phyloP scores from a whole-genome alignment of 2,888 invertebrate species.

The Pseudoips prasinana region DNA sequence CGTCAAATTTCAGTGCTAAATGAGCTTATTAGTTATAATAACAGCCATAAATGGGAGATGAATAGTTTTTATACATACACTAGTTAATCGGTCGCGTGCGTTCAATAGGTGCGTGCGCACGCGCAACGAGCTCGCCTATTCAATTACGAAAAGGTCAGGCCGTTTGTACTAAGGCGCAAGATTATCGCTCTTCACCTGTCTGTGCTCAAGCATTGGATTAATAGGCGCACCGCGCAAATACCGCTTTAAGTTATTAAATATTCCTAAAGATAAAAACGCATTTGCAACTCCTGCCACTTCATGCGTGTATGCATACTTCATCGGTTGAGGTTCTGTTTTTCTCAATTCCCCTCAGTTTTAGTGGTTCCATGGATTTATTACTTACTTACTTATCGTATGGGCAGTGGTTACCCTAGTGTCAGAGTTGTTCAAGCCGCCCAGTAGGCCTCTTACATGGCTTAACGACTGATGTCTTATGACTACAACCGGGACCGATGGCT shows the following conservation, averaged over 20 bases:
- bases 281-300: slow-evolving; percentile 19
- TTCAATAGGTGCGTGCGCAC: slow-evolving; percentile 63
- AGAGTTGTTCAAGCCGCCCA: no score
- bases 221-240: slow-evolving; percentile 34
- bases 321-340: slow-evolving; percentile 21
- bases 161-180: slow-evolving; percentile 66
- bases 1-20: no score
- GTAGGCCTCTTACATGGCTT: no score
- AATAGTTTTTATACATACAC: slow-evolving; percentile 31
- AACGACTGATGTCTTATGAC: no score
- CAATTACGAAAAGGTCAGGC: slow-evolving; percentile 78
- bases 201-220: slow-evolving; percentile 53
- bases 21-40: no score
- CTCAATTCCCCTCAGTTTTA: slow-evolving; percentile 7
- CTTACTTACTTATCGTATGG: no score
- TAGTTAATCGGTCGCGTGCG: slow-evolving; percentile 63
- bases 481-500: no score
- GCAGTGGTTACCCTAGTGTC: no score
- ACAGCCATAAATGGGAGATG: slow-evolving; percentile 16
- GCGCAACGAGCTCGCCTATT: slow-evolving; percentile 67
- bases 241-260: slow-evolving; percentile 35
- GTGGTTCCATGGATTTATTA: no score
- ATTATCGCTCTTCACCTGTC: slow-evolving; percentile 76
- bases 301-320: slow-evolving; percentile 20
- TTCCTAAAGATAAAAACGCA: slow-evolving; percentile 27